These are phyloP conservation scores for Abrostola triplasia DNA, from an alignment of 2,888 invertebrate genomes.

Conservation along the genomic window DNA sequence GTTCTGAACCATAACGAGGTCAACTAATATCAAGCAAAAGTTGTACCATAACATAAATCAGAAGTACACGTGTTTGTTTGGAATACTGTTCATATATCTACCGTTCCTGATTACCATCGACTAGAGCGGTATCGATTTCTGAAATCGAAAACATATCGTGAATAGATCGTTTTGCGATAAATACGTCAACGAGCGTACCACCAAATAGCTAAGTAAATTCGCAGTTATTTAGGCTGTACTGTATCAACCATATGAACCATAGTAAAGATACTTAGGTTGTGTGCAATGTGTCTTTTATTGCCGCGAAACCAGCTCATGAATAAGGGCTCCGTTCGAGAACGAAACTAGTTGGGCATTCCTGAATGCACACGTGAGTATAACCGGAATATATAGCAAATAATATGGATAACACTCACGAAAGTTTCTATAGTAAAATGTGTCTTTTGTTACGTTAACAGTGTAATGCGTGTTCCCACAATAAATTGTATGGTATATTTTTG, in stretches of 20 bases:
- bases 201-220: background rate
- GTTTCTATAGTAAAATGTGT: too few species aligned
- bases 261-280: background rate
- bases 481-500: too few species aligned
- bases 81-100: conserved; percentile 30
- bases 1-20: conserved; percentile 36
- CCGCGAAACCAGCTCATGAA: too few species aligned
- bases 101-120: conserved; percentile 26
- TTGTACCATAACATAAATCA: conserved; percentile 51
- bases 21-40: conserved; percentile 43
- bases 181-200: conserved; percentile 24
- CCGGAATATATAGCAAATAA: too few species aligned
- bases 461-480: too few species aligned
- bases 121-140: conserved; percentile 28
- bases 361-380: too few species aligned
- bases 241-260: background rate
- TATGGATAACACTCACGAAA: too few species aligned
- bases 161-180: conserved; percentile 26
- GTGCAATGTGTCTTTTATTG: too few species aligned
- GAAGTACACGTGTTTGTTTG: conserved; percentile 18
- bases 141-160: conserved; percentile 24
- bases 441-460: background rate
- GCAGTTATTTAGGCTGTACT: background rate
- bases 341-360: too few species aligned
- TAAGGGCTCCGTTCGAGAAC: too few species aligned